Conservation (phyloP, 2,797 vertebrate species). For the Pachyuromys duprasi region DNA sequence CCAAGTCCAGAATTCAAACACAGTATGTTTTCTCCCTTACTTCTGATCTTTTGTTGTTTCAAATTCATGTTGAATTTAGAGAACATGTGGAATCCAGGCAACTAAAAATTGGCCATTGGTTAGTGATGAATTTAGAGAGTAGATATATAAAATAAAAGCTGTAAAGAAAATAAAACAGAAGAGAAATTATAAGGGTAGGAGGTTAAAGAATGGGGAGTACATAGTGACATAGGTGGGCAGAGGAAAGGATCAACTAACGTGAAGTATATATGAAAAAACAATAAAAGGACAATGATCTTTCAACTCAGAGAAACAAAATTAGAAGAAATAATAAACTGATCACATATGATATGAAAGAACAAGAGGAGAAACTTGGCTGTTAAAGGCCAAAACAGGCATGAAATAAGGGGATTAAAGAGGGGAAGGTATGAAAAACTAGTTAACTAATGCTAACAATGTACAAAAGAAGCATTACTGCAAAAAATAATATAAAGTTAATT, state of each 20-base stretch:
- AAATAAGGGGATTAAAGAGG: neutral
- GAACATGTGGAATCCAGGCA: neutral
- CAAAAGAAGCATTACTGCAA: neutral
- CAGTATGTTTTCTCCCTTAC: neutral
- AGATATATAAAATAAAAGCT: neutral
- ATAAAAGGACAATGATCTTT: no score
- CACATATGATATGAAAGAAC: neutral
- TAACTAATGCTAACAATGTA: neutral
- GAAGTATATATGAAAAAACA: neutral
- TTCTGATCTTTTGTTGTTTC: neutral
- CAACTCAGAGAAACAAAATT: neutral
- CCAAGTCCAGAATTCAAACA: neutral
- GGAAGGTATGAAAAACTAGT: neutral
- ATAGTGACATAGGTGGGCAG: neutral
- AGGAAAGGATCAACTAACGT: neutral
- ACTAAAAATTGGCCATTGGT: neutral
- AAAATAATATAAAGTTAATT: neutral
- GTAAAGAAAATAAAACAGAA: no score
- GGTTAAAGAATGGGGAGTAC: accelerated
- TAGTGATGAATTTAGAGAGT: neutral
- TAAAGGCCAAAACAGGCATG: no score
- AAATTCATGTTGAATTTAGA: neutral
- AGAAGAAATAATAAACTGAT: neutral
- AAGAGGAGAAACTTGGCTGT: neutral
- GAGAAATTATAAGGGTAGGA: neutral